phyloP scores from a whole-genome alignment of 2,797 vertebrate genomes.

The Rhabdomys pumilio region DNA sequence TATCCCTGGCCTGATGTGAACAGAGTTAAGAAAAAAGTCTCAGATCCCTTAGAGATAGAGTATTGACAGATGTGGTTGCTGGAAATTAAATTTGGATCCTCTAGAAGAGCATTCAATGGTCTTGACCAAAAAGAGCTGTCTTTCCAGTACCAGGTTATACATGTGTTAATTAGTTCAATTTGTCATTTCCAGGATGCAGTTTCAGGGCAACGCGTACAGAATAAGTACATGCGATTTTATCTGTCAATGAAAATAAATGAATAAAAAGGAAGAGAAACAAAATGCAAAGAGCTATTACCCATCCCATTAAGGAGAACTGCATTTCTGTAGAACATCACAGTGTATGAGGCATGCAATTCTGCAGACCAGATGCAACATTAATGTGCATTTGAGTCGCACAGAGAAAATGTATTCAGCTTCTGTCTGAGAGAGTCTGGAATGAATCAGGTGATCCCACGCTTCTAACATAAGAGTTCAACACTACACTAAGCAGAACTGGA shows the following conservation, averaged over 20 bases:
- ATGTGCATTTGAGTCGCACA: neutral
- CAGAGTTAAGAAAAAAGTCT: neutral
- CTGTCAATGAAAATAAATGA: neutral
- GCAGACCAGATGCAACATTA: neutral
- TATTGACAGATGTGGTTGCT: neutral
- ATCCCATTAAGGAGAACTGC: neutral
- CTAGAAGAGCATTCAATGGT: neutral
- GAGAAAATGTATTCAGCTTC: neutral
- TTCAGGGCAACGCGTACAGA: neutral
- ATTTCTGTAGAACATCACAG: neutral
- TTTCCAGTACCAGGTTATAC: neutral
- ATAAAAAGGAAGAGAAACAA: neutral
- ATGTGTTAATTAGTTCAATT: neutral
- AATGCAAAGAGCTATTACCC: neutral
- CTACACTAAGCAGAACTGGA: neutral
- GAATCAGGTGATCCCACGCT: fast-evolving
- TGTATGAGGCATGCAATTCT: neutral
- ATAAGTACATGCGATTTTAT: neutral
- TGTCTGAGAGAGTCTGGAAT: neutral
- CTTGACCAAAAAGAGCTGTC: neutral
- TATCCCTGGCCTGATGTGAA: neutral
- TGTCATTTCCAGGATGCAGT: neutral
- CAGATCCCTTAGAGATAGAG: no score
- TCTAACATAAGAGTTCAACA: neutral
- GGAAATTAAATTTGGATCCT: no score